Conservation (phyloP, 2,888 invertebrate species). For the Megaustenia siamemsis region DNA sequence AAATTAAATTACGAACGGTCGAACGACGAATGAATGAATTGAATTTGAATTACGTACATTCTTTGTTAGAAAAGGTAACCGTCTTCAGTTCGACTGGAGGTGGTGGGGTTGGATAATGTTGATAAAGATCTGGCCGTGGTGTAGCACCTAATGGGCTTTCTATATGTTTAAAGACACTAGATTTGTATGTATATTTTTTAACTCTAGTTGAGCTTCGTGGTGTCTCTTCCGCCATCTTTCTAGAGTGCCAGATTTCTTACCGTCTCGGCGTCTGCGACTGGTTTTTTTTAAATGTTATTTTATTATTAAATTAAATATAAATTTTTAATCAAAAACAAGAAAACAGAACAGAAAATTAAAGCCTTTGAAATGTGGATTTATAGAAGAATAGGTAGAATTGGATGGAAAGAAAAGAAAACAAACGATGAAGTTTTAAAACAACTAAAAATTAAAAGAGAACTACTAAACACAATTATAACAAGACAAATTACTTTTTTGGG, state of each 20-base stretch:
- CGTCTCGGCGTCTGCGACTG: neutral
- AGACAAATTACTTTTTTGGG: no score
- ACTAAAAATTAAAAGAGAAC: no score
- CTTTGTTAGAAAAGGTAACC: neutral
- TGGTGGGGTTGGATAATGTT: slow-evolving; percentile 56
- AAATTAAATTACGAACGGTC: no score
- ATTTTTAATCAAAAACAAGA: no score
- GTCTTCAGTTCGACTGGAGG: slow-evolving; percentile 5
- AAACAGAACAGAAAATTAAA: no score
- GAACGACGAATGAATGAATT: no score
- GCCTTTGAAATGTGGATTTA: no score
- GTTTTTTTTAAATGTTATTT: neutral
- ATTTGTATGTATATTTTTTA: slow-evolving; percentile 8
- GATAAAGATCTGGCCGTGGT: slow-evolving; percentile 60
- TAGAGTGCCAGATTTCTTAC: slow-evolving; percentile 1
- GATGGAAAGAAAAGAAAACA: no score
- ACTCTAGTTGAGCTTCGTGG: slow-evolving; percentile 30
- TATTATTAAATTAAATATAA: no score
- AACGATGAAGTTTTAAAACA: no score
- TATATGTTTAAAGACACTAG: slow-evolving; percentile 58
- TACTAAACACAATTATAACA: no score
- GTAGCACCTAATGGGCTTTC: slow-evolving; percentile 63
- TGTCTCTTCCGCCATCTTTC: slow-evolving; percentile 44
- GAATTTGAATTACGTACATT: neutral
- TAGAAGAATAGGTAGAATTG: no score